Percentiles rank a stretch among this genome's conserved stretches.
These are phyloP conservation scores for Solenodon paradoxus DNA, from an alignment of 2,113 vertebrate species.

Conservation along the genomic window DNA sequence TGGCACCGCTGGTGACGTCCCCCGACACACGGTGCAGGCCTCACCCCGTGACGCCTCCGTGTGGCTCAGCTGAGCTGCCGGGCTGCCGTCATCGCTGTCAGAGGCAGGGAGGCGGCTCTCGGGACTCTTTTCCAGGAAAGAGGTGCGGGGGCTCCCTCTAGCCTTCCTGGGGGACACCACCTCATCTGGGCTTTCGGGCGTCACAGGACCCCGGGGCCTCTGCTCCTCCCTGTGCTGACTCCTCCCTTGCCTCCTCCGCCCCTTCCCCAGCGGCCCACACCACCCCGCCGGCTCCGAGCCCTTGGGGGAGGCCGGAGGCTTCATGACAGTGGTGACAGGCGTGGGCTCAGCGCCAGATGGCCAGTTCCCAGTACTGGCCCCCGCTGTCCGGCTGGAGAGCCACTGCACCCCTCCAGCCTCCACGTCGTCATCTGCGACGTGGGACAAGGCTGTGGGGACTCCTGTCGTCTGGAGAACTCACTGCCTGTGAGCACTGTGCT, in stretches of 20 bases:
- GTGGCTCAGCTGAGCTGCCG: neutral
- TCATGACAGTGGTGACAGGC: no score
- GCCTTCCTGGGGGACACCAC: no score
- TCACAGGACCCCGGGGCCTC: neutral
- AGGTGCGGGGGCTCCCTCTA: fast-evolving
- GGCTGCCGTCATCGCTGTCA: no score
- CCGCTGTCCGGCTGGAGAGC: fast-evolving
- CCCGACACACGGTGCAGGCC: no score
- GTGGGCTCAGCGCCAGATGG: fast-evolving
- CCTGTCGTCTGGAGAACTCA: neutral
- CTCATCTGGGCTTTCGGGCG: no score
- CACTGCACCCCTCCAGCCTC: no score
- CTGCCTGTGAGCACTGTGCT: no score
- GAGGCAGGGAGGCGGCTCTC: no score
- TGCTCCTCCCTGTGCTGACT: neutral
- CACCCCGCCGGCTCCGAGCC: no score
- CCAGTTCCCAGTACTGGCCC: neutral
- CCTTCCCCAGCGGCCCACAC: no score
- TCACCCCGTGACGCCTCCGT: neutral
- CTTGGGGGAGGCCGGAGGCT: no score
- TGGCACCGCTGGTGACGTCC: slow-evolving; percentile 65
- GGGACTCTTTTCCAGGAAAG: neutral
- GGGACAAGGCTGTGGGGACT: fast-evolving
- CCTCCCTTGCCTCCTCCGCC: neutral
- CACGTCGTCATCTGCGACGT: no score